Base-by-base conservation (phyloP, 2,113 vertebrate species). In the Rhodinocichla rosea region DNA sequence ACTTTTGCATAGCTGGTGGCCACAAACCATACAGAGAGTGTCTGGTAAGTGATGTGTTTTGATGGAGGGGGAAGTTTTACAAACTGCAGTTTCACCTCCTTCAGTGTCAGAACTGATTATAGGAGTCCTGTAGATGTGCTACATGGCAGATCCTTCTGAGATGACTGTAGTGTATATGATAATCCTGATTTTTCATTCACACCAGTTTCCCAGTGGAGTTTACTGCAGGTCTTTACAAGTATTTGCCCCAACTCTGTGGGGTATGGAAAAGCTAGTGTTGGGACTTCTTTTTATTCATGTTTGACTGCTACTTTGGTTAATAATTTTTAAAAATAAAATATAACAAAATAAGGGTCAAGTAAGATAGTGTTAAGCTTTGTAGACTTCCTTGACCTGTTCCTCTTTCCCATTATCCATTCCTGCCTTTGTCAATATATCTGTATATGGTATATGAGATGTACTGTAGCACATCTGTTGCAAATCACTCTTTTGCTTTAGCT, bases 401-500 rank as follows among this genome's bases (percentile, higher is more conserved):
- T 63, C 8, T 14, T 70, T 83, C 50, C 18, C 16, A 32, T 30
- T 75, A 15, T 70, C 26, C 3, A 0, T 75, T 84, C 26, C 22
- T 74, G 21, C 57, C 9, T 47, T 62, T 80, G 40, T 22, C 20
- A 17, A 2, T 44, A 6, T 56, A 30, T 45, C 28, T 82, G 13
- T 78, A 1, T 59, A 9, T 53, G 73, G 27, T 83, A 37, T 63
- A 67, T 44, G 71, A 71, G 50, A 83, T 40, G 55, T 70, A 14
- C 30, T 47, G 18, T n/a, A 75, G 50, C 1, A 1, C 16, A 9
- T 33, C n/a, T 70, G 63, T 95, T 96, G 21, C 12, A 95, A 97
- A 89, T 95, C 67, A 62, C 44, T 97, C 39, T 97, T 96, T 71
- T 95, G 16, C 50, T 98, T 95, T 94, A 99, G 99, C 77, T 99